These are phyloP conservation scores for Sminthurinus signatus DNA, from an alignment of 1,140 invertebrate genomes.

Conservation along the genomic window DNA sequence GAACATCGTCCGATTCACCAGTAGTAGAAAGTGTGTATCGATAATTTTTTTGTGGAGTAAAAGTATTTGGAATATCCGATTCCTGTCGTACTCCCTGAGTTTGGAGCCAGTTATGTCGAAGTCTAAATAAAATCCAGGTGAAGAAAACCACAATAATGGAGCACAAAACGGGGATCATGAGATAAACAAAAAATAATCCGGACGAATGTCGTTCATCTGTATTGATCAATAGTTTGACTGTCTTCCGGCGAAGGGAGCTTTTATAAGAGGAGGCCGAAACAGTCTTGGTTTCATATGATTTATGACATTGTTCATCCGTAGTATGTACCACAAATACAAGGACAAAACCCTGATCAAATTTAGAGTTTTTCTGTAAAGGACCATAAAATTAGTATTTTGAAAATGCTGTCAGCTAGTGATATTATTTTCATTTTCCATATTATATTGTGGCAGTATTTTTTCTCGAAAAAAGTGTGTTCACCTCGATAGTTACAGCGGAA, in stretches of 20 bases:
- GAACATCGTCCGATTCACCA: no score
- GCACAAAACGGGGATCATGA: constrained; percentile 24
- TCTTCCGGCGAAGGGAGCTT: not conserved
- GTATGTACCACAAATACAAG: constrained; percentile 28
- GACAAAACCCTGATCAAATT: constrained; percentile 20
- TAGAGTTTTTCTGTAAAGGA: not conserved
- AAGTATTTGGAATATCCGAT: no score
- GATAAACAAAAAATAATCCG: constrained; percentile 8
- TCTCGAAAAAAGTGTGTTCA: not conserved
- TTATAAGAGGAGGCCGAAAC: no score
- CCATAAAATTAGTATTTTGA: not conserved
- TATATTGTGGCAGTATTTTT: no score
- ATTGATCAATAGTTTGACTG: constrained; percentile 15
- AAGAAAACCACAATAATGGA: constrained; percentile 3
- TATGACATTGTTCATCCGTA: constrained; percentile 14
- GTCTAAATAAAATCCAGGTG: constrained; percentile 16
- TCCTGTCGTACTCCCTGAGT: no score
- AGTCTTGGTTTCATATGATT: not conserved
- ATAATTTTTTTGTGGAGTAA: no score
- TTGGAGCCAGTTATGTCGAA: constrained; percentile 31
- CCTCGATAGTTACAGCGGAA: constrained; percentile 30
- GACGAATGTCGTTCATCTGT: constrained; percentile 18
- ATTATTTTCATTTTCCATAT: no score
- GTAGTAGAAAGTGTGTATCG: no score
- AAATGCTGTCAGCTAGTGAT: not conserved